Conservation (phyloP, 2,888 invertebrate species). For the Laothoe populi region DNA sequence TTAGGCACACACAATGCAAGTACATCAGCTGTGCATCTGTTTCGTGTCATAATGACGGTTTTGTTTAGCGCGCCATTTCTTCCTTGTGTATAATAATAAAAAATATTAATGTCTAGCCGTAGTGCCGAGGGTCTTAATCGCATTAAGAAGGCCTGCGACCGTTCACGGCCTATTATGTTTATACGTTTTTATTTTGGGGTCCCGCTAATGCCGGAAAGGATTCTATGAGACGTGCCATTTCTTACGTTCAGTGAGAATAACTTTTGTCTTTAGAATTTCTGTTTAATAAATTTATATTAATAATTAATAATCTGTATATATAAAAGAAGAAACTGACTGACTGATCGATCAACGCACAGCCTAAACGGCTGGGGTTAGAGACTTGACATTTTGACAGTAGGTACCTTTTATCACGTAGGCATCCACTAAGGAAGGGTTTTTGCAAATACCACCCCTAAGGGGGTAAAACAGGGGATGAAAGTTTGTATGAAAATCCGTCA, state of each 20-base stretch:
- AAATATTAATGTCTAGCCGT: slow-evolving; percentile 75
- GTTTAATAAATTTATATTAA: too few species aligned
- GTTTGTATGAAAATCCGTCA: too few species aligned
- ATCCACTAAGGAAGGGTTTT: too few species aligned
- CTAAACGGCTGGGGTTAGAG: too few species aligned
- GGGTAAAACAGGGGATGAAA: too few species aligned
- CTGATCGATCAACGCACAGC: too few species aligned
- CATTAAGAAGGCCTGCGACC: slow-evolving; percentile 71
- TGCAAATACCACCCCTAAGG: too few species aligned
- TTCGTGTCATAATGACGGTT: slow-evolving; percentile 37
- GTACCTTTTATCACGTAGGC: too few species aligned
- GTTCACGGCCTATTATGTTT: slow-evolving; percentile 80
- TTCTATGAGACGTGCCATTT: slow-evolving; percentile 39
- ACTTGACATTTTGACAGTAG: too few species aligned
- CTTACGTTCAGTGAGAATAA: slow-evolving; percentile 11
- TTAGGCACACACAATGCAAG: slow-evolving; percentile 22
- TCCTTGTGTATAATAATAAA: slow-evolving; percentile 71
- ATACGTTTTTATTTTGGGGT: slow-evolving; percentile 72
- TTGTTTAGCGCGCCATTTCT: slow-evolving; percentile 78
- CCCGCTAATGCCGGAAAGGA: slow-evolving; percentile 55
- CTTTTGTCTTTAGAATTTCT: too few species aligned
- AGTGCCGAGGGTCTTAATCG: slow-evolving; percentile 62
- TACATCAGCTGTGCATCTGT: slow-evolving; percentile 30
- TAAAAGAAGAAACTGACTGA: too few species aligned
- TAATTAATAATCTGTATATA: too few species aligned